Evolutionary conservation across 2,888 invertebrate genomes (phyloP).

Genomic region (Nomada fabriciana): DNA sequence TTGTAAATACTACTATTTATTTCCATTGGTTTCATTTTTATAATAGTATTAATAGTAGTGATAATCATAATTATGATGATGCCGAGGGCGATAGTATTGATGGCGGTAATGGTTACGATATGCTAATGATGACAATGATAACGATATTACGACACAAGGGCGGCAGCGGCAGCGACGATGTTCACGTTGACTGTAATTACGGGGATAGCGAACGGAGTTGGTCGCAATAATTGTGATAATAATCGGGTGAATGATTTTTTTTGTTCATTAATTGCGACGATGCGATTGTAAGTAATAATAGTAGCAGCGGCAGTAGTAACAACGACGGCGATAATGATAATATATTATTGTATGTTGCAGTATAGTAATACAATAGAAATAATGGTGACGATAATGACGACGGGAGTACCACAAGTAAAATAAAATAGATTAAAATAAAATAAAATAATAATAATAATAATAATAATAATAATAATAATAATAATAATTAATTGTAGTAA

Average conservation of each 20-base stretch:
- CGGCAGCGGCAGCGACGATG: not conserved
- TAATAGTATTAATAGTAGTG: slow-evolving; percentile 63
- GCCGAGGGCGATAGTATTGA: slow-evolving; percentile 12
- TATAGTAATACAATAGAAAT: slow-evolving; percentile 42
- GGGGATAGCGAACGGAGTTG: not conserved
- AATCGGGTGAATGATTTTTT: not conserved
- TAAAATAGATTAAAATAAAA: slow-evolving; percentile 61
- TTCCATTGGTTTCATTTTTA: slow-evolving; percentile 68
- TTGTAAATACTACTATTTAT: slow-evolving; percentile 78
- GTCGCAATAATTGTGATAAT: not conserved
- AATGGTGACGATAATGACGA: slow-evolving; percentile 36
- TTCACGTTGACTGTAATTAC: not conserved
- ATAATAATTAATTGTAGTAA: slow-evolving; percentile 64
- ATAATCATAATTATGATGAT: slow-evolving; percentile 67
- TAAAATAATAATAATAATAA: slow-evolving; percentile 8
- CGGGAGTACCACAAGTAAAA: slow-evolving; percentile 50
- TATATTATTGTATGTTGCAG: slow-evolving; percentile 31
- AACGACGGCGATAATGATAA: slow-evolving; percentile 30
- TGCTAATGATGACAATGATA: not conserved
- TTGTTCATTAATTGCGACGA: too few species aligned
- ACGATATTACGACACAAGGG: not conserved
- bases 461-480: slow-evolving; percentile 42
- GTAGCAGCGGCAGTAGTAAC: slow-evolving; percentile 32
- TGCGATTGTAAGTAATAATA: slow-evolving; percentile 9
- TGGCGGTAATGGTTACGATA: not conserved